Base-by-base conservation (phyloP, 2,797 vertebrate genomes). In the Loris lydekkerianus region DNA sequence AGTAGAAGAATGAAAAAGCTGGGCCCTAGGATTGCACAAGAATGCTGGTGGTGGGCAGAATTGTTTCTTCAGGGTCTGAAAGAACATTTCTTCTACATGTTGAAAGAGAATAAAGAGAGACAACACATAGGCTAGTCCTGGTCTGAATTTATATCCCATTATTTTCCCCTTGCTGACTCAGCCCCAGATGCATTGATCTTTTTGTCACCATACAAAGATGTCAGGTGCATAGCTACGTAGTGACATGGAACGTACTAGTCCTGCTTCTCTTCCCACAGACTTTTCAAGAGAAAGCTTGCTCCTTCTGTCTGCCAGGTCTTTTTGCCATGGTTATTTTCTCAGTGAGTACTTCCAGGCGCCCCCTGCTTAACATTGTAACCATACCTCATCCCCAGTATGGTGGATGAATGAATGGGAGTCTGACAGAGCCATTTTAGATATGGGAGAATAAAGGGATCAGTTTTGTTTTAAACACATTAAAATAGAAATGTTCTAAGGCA, bases 391-490 rank as follows among this genome's bases (percentile, higher is more conserved):
- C 58, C 65, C 31, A 75, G 17, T 9, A 37, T 37, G 29, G 15
- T 73, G 18, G 49, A 14, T 5, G 3, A 90, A 14, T 5, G 3
- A 90, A 46, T 23, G 34, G 11, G 40, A 94, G 46, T 37, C 34
- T 86, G 46, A 43, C n/a, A 34, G 34, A 56, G 7, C 17, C 18
- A 23, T 85, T 27, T 11, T 17, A 85, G 27, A 53, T 27, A 37
- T 13, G 1, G n/a, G n/a, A 85, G 29, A 86, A 61, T 60, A 72
- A n/a, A 49, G 3, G n/a, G 23, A 65, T 23, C 6, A 10, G 23
- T 63, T 92, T 25, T 91, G 8, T 21, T 87, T n/a, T 77, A 70
- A 93, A 72, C 43, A 76, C 53, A 65, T 58, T 80, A 90, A 82
- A 78, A 75, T 29, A 60, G 34, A 80, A n/a, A 77, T 77, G n/a